Evolutionary conservation across 2,797 vertebrate species (phyloP), one percentile per base, ranked within the genome.

Genomic region (Sebastes minor): DNA sequence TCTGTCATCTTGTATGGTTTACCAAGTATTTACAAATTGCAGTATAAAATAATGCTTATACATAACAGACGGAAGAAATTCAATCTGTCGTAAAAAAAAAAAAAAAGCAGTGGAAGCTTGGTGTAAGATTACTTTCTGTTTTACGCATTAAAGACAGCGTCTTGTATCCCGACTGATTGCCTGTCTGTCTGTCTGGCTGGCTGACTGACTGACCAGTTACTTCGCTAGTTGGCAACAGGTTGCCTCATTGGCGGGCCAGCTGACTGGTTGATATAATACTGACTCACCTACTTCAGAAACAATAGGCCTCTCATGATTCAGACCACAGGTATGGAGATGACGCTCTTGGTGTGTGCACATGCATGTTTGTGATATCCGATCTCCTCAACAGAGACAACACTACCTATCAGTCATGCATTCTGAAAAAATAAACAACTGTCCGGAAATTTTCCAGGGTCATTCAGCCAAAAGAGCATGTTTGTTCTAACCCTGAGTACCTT

Each of bases 261-360:
- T 80, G 76, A 84, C 64, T 68, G 73, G 78, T 69, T 70, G 61
- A 76, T 56, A 46, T 25, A 74, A 86, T 32, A 68, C 53, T 53
- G 60, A 69, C 67, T 71, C 68, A 65, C 30, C 73, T 38, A 13
- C 42, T 82, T 82, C 49, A 85, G 55, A 78, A 74, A 71, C 68
- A 84, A 81, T 69, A 85, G 57, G 61, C 28, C n/a, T 73, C 56
- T 77, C 20, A 70, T 62, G 86, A 90, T 83, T 86, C 76, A 65
- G 79, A 86, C 86, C 80, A 80, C 79, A 85, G 73, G 83, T 86
- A 87, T 64, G 60, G 76, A 74, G 78, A 89, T 80, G 49, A 92
- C 71, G 25, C 62, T 67, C 35, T 72, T 62, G 14, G 38, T 70
- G 70, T 61, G 23, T 16, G 46, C 35, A 49, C 1, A 13, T 65